Evolutionary conservation across 1,140 invertebrate species (phyloP).

Genomic region (Vollenhovia emeryi): DNA sequence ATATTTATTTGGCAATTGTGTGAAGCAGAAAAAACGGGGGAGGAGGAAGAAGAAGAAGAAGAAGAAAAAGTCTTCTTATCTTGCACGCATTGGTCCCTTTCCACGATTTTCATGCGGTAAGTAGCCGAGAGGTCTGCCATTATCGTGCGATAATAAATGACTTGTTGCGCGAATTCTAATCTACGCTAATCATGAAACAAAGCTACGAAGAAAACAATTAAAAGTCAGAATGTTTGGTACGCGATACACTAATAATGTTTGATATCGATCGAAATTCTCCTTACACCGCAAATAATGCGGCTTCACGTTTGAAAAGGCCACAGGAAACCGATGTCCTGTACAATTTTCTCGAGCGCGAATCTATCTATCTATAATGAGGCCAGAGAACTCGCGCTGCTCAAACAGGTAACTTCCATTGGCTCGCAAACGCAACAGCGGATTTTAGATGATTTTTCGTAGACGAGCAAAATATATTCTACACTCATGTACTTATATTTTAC

Average conservation of each 20-base stretch:
- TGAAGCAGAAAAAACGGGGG: neutral
- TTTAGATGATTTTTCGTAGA: neutral
- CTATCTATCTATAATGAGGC: neutral
- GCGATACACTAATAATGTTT: neutral
- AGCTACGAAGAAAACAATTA: neutral
- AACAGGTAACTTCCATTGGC: neutral
- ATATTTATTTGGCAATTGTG: slow-evolving; percentile 68
- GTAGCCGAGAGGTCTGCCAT: neutral
- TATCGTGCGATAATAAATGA: neutral
- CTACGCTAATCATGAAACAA: neutral
- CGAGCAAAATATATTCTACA: neutral
- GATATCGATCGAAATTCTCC: neutral
- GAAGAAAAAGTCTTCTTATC: neutral
- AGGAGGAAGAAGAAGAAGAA: neutral
- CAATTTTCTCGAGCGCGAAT: neutral
- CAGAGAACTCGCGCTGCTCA: neutral
- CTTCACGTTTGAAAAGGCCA: neutral
- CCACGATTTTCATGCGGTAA: slow-evolving; percentile 26
- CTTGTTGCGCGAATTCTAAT: neutral
- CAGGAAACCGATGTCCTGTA: neutral
- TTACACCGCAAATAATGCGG: slow-evolving; percentile 13
- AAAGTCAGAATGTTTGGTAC: neutral
- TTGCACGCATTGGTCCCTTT: slow-evolving; percentile 47
- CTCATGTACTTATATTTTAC: neutral
- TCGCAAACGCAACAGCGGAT: neutral